These are phyloP conservation scores for Syngnathus floridae DNA, from an alignment of 2,113 vertebrate species.

Conservation along the genomic window DNA sequence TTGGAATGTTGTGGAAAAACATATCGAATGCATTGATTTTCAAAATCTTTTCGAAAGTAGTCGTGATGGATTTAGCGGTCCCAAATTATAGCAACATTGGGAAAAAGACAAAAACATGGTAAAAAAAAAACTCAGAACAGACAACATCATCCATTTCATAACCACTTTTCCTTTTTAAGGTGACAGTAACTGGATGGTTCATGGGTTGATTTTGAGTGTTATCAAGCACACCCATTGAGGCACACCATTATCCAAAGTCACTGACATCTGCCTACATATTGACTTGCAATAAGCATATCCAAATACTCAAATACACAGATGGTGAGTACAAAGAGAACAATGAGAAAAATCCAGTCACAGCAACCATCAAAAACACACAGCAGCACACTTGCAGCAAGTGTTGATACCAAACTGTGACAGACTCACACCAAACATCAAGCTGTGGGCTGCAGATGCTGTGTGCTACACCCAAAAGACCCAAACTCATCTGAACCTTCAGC, in stretches of 20 bases:
- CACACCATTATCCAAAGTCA: background rate
- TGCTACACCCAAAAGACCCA: conserved; percentile 37
- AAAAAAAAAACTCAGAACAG: too few relatives aligned
- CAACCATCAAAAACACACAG: conserved; percentile 48
- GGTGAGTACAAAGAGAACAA: background rate
- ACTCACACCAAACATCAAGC: conserved; percentile 43
- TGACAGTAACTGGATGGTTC: background rate
- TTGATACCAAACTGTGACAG: conserved; percentile 36
- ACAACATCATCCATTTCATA: background rate
- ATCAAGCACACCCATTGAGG: background rate
- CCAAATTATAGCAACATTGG: too few relatives aligned
- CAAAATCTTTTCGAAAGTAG: too few relatives aligned
- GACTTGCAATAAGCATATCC: background rate
- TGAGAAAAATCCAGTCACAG: conserved; percentile 23
- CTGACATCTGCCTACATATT: conserved; percentile 1
- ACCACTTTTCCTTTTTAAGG: background rate
- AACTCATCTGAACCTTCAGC: conserved; percentile 35
- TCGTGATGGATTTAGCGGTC: too few relatives aligned
- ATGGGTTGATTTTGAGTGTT: background rate
- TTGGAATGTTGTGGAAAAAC: too few relatives aligned
- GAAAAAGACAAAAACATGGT: too few relatives aligned
- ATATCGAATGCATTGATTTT: too few relatives aligned
- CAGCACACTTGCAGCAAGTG: conserved; percentile 41
- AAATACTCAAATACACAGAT: conserved; percentile 5
- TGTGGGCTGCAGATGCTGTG: conserved; percentile 26